These are phyloP conservation scores for Trilocha varians DNA, from an alignment of 2,888 invertebrate species.

Conservation along the genomic window DNA sequence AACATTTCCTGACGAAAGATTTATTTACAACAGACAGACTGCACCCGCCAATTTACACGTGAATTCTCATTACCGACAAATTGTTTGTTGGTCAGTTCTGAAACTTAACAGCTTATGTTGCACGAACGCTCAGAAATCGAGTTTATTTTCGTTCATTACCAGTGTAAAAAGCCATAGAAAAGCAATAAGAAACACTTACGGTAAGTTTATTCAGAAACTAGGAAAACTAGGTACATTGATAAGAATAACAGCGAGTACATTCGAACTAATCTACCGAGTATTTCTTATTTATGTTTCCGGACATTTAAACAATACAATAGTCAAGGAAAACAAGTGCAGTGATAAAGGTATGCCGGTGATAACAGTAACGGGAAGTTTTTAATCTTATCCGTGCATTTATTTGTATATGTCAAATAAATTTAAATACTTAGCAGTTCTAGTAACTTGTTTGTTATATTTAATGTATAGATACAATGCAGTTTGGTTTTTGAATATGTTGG, in stretches of 20 bases:
- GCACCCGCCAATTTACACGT: too few relatives aligned
- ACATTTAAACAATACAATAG: conserved; percentile 14
- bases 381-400: conserved; percentile 30
- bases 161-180: too few relatives aligned
- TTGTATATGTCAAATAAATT: conserved; percentile 16
- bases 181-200: neutral
- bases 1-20: too few relatives aligned
- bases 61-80: too few relatives aligned
- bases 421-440: conserved; percentile 6
- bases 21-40: too few relatives aligned
- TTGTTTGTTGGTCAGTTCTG: too few relatives aligned
- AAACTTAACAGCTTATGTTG: too few relatives aligned
- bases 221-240: conserved; percentile 4
- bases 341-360: conserved; percentile 19
- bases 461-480: too few relatives aligned
- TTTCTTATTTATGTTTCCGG: conserved; percentile 9
- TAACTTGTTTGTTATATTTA: too few relatives aligned
- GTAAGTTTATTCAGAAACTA: conserved; percentile 11
- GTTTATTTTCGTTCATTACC: too few relatives aligned
- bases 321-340: conserved; percentile 15
- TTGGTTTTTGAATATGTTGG: too few relatives aligned
- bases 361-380: conserved; percentile 24
- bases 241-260: conserved; percentile 6
- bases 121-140: too few relatives aligned
- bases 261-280: conserved; percentile 6